Evolutionary conservation across 2,113 vertebrate genomes (phyloP), one percentile per base, ranked within the genome.

Genomic region (Blennius ocellaris): DNA sequence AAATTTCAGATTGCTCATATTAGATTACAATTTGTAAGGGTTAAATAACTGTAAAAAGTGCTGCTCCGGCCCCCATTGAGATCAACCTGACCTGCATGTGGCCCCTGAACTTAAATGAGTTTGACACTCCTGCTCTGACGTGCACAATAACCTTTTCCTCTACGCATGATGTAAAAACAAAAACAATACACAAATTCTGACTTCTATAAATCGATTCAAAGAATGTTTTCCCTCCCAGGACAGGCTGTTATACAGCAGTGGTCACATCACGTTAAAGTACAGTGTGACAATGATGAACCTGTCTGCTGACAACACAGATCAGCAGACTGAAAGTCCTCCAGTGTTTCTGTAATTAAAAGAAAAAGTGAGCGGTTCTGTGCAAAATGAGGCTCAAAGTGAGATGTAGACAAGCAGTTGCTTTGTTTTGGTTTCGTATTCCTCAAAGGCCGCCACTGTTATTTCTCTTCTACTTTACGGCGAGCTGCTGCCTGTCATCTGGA

Each of bases 401-500:
- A 15, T 10, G 11, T 11, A 52, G 52, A 59, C 52, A 64, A 60
- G 16, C 55, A 52, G 73, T 45, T 72, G 73, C 68, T 51, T 76
- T 76, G 50, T 63, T 71, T 76, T 50, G 15, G 45, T 67, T 64
- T 71, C 11, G 57, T 71, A 49, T 71, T 69, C 52, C 57, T 55
- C 11, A 50, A 68, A 64, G n/a, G 15, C 36, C 16, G 69, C 41
- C 6, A 48, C 48, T 36, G 56, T 10, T 15, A 14, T 38, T 16
- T 69, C 15, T 44, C 56, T 47, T 54, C 36, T 43, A 5, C 57
- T 80, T 17, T 69, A 48, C 39, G 51, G 36, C 65, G 58, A 38
- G 30, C 70, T 65, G 67, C n/a, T 77, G 66, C 69, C 63, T 76
- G 76, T 80, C 62, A 69, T 77, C 76, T 86, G 74, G 75, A 73